Evolutionary conservation across 2,888 invertebrate genomes (phyloP), one percentile per base, ranked within the genome.

Genomic region (Papilio gigon): DNA sequence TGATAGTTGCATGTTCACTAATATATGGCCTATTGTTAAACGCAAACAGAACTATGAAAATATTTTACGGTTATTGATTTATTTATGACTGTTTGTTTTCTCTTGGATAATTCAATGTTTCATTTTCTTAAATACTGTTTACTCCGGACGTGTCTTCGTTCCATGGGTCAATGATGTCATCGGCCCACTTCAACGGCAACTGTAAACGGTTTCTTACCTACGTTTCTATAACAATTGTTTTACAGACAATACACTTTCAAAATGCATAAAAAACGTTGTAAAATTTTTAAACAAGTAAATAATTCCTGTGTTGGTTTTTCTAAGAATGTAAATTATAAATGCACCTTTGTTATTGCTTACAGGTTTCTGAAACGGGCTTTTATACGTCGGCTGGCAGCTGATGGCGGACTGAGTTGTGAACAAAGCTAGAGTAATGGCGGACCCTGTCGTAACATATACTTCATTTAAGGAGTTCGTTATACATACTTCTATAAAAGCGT

Each of bases 1-100:
- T 56, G 53, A 56, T 56, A 56, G 53, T 56, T 56, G 30, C 53
- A 30, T 56, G 53, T 56, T 56, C 17, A 27, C 27, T 56, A 56
- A 56, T 56, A 56, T 56, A 56, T 56, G 53, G 53, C 9, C 30
- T 30, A 56, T 30, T 56, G 53, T 56, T 56, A 56, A 56, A 30
- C 8, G 30, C 53, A n/a, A 17, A 56, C 53, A 50, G 25, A 50
- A 27, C 50, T 27, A 50, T 27, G 14, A 17, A 30, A 56, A 56
- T 56, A n/a, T 56, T 56, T 56, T 30, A 56, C 27, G 53, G 30
- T 30, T 56, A 30, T 17, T 30, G n/a, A 30, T 56, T 30, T 30
- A 56, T 56, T 56, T 56, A 56, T 53, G 27, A 6, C n/a, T 56
- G 53, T 30, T 17, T 56, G 17, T 17, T 56, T 56, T 56, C 9